Conservation (phyloP, 92 coral and sea anemone genomes). For the Umimayanthus chanpuru region DNA sequence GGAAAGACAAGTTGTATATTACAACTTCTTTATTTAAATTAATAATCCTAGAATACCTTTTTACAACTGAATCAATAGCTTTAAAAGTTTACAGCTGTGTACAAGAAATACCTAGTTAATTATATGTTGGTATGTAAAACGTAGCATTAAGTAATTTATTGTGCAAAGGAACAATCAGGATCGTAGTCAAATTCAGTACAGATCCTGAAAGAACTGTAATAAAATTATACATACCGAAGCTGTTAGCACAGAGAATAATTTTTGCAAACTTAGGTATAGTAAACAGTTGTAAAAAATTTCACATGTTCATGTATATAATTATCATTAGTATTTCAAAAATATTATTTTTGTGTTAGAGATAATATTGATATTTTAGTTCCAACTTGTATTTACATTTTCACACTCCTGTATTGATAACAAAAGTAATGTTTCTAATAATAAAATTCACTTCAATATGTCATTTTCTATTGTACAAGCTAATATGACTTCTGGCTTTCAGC, state of each 20-base stretch:
- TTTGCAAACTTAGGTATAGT: background rate
- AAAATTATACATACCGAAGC: too few species aligned
- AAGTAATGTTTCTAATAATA: background rate
- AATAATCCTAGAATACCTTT: too few species aligned
- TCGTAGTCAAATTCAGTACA: background rate
- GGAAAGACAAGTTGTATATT: too few species aligned
- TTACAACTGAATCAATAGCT: too few species aligned
- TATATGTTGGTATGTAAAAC: too few species aligned
- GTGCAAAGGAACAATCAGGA: background rate
- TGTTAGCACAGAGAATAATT: background rate
- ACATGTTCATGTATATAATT: background rate
- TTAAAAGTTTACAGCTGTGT: too few species aligned
- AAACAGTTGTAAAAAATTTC: background rate
- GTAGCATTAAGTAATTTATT: too few species aligned
- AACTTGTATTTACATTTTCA: slow-evolving; percentile 4
- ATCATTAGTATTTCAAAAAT: background rate
- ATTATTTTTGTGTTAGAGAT: too few species aligned
- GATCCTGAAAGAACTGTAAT: background rate
- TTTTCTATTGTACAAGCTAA: background rate
- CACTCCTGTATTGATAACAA: background rate
- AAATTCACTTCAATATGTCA: background rate
- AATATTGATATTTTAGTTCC: background rate
- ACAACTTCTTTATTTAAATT: too few species aligned
- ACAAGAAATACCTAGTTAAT: too few species aligned
- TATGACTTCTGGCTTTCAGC: slow-evolving; percentile 75